phyloP scores from a whole-genome alignment of 2,888 invertebrate genomes.

The Bursaphelenchus okinawaensis region DNA sequence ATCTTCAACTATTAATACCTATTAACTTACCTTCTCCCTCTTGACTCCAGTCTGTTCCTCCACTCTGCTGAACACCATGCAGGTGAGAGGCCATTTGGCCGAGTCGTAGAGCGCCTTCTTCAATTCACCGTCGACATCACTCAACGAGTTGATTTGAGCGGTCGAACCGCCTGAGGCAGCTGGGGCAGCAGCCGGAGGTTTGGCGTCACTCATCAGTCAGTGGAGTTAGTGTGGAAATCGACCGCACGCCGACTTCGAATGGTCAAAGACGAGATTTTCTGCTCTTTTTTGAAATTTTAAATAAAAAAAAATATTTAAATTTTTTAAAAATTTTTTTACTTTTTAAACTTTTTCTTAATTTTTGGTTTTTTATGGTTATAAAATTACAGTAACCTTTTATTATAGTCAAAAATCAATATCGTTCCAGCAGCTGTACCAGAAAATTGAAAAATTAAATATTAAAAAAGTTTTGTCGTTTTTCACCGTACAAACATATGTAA shows the following conservation, averaged over 20 bases:
- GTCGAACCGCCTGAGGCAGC: background rate
- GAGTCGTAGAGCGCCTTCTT: constrained; percentile 15
- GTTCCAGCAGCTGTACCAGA: too few species aligned
- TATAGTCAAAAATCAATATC: too few species aligned
- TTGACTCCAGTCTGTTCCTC: constrained; percentile 15
- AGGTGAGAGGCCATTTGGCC: constrained; percentile 9
- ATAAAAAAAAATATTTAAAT: background rate
- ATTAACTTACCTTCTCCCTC: constrained; percentile 16
- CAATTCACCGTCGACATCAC: constrained; percentile 11
- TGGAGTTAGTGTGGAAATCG: background rate
- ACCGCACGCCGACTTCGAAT: background rate
- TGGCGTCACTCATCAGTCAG: background rate
- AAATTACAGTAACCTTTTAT: too few species aligned
- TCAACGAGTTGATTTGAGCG: background rate
- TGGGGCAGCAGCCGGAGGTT: background rate
- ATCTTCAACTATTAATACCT: too few species aligned
- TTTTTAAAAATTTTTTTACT: background rate
- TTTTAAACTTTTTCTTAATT: background rate
- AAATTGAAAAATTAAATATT: too few species aligned
- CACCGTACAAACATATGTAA: too few species aligned
- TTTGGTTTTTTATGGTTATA: too few species aligned
- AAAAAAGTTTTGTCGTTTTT: too few species aligned
- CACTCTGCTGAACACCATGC: constrained; percentile 1
- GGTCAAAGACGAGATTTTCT: too few species aligned
- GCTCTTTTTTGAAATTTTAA: background rate